These are phyloP conservation scores for Drosophila bocqueti DNA, from an alignment of 1,140 invertebrate species.

Conservation along the genomic window DNA sequence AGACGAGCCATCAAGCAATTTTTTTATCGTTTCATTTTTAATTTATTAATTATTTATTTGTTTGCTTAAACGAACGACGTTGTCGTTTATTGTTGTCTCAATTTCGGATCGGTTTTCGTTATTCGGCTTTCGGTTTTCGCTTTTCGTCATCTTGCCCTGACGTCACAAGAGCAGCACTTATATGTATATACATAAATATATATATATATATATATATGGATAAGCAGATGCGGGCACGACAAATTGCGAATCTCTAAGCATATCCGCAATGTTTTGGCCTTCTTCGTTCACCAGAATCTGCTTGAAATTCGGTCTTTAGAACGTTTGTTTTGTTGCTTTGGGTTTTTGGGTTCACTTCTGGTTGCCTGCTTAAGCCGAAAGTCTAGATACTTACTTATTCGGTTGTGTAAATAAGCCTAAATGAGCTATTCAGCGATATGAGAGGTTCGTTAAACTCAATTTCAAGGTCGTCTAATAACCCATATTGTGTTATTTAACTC, in stretches of 20 bases:
- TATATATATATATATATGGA: constrained; percentile 16
- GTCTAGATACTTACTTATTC: constrained; percentile 4
- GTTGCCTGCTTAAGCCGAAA: neutral
- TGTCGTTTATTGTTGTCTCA: constrained; percentile 29
- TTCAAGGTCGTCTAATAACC: constrained; percentile 32
- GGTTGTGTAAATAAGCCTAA: constrained; percentile 19
- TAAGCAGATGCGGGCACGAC: constrained; percentile 22
- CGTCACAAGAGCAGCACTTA: constrained; percentile 48
- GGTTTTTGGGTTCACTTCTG: constrained; percentile 15
- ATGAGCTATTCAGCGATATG: constrained; percentile 17
- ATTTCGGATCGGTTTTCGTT: constrained; percentile 17
- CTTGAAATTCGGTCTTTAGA: constrained; percentile 30
- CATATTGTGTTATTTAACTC: neutral
- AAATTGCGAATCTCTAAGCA: constrained; percentile 20
- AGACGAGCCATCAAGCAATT: constrained; percentile 47
- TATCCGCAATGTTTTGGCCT: constrained; percentile 48
- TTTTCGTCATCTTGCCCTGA: constrained; percentile 51
- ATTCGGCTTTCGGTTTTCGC: constrained; percentile 37
- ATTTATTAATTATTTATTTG: constrained; percentile 79
- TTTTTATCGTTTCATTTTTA: constrained; percentile 63
- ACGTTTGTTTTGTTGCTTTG: constrained; percentile 18
- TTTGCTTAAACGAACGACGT: constrained; percentile 59
- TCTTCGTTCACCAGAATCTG: constrained; percentile 26
- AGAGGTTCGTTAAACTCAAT: constrained; percentile 28
- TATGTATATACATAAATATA: neutral